Conservation (phyloP, 2,113 vertebrate species). For the Otocyon megalotis region DNA sequence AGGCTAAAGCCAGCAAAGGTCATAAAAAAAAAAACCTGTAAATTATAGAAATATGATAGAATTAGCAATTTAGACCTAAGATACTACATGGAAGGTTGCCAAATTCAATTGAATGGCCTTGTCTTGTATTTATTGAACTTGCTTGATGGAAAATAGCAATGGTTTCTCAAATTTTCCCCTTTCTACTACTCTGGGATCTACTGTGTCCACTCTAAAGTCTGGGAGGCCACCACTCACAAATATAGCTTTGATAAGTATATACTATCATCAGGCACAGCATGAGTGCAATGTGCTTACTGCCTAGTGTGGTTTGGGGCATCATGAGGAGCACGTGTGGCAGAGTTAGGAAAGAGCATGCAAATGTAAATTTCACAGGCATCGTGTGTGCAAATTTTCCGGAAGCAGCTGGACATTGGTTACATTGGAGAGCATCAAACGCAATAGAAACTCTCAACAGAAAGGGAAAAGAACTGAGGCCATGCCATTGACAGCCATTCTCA, state of each 20-base stretch:
- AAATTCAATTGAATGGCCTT: neutral
- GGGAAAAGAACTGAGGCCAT: neutral
- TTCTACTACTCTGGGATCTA: neutral
- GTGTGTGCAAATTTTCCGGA: neutral
- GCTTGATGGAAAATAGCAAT: neutral
- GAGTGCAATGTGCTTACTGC: neutral
- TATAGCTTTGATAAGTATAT: neutral
- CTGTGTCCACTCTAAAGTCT: neutral
- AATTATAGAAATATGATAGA: neutral
- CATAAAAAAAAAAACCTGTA: neutral
- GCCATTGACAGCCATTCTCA: neutral
- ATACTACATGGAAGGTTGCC: neutral
- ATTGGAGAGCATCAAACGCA: neutral
- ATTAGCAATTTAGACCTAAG: neutral
- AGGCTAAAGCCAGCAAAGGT: neutral
- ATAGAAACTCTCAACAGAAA: neutral
- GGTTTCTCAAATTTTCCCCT: neutral
- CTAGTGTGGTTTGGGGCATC: too few relatives aligned
- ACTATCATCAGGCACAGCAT: too few relatives aligned
- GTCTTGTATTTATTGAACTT: neutral
- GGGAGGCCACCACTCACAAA: neutral
- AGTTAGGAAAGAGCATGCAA: neutral
- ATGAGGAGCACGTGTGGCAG: rapidly evolving
- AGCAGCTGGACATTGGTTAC: neutral
- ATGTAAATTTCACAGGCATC: neutral